Conservation (phyloP, 2,113 vertebrate genomes). For the Labrus mixtus region DNA sequence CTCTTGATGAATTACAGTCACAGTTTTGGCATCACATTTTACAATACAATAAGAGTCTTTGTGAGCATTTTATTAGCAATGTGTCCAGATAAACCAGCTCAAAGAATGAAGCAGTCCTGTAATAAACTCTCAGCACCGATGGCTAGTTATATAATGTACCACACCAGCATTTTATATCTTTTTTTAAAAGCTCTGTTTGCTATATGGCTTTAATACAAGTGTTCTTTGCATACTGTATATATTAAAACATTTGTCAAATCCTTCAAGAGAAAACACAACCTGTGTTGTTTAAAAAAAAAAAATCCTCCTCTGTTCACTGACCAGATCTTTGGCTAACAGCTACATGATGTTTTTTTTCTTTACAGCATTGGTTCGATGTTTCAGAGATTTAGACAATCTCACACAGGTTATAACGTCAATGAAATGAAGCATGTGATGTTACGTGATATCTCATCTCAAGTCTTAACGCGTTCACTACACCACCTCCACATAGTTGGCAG, state of each 20-base stretch:
- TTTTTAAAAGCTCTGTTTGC: constrained; percentile 49
- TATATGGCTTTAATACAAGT: constrained; percentile 55
- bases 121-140: constrained; percentile 54
- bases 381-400: not conserved
- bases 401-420: constrained; percentile 8
- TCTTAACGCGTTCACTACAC: constrained; percentile 53
- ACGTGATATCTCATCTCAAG: constrained; percentile 3
- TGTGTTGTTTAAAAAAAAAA: constrained; percentile 2
- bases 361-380: constrained; percentile 13
- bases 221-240: constrained; percentile 57
- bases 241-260: constrained; percentile 66
- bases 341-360: constrained; percentile 27
- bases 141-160: constrained; percentile 30
- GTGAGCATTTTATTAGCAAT: constrained; percentile 33
- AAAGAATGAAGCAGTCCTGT: constrained; percentile 20
- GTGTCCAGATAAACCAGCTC: not conserved
- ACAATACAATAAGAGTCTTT: constrained; percentile 43
- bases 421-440: constrained; percentile 8
- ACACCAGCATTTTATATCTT: constrained; percentile 41
- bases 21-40: constrained; percentile 43
- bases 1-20: constrained; percentile 25
- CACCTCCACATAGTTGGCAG: constrained; percentile 87
- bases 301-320: not conserved
- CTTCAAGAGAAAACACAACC: constrained; percentile 47
- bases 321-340: constrained; percentile 59